A percentile compares a stretch with the other conserved stretches of the same genome.
phyloP scores from a whole-genome alignment of 2,888 invertebrate genomes.

The Belgica antarctica region DNA sequence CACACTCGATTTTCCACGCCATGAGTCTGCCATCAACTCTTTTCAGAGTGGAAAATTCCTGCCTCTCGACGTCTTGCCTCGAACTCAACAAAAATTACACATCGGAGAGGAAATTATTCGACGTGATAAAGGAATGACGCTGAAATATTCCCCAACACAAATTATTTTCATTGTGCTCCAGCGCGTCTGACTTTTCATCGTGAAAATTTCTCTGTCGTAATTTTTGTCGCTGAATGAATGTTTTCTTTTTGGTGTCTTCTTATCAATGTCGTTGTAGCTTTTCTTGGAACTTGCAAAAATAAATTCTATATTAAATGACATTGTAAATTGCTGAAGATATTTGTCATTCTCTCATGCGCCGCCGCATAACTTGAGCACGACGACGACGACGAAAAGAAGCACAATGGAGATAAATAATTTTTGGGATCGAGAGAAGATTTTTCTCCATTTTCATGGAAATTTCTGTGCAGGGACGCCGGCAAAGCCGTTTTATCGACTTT shows the following conservation, averaged over 20 bases:
- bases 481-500: not conserved
- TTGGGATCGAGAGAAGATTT: not conserved
- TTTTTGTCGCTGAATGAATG: conserved; percentile 1
- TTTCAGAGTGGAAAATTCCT: conserved; percentile 18
- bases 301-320: conserved; percentile 23
- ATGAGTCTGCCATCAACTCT: conserved; percentile 11
- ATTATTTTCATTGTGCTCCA: conserved; percentile 9
- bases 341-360: conserved; percentile 22
- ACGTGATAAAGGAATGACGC: conserved; percentile 5
- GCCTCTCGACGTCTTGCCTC: not conserved
- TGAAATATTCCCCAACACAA: conserved; percentile 18
- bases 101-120: conserved; percentile 18
- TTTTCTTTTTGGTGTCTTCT: not conserved
- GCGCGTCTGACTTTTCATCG: conserved; percentile 14
- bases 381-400: not conserved
- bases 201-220: conserved; percentile 23
- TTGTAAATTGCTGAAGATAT: conserved; percentile 20
- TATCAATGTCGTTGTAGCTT: conserved; percentile 11
- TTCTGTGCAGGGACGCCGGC: not conserved
- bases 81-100: conserved; percentile 15
- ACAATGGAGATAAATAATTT: conserved; percentile 24
- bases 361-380: conserved; percentile 1
- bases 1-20: conserved; percentile 26
- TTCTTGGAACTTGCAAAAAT: conserved; percentile 5
- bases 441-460: conserved; percentile 12